phyloP scores from a whole-genome alignment of 92 coral and sea anemone species.

The Parazoanthus swiftii region DNA sequence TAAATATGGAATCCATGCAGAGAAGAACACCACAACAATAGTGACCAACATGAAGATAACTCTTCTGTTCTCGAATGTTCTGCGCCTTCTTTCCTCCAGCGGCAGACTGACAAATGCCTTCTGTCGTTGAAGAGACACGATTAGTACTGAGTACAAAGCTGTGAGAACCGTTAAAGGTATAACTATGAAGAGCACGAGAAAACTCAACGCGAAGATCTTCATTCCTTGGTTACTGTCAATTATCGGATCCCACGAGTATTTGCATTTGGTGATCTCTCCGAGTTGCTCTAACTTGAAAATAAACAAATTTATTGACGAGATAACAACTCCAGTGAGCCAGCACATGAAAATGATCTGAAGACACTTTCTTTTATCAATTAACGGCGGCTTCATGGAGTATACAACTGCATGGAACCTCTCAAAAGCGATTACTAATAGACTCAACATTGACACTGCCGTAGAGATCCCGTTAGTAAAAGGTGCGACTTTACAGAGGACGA shows the following conservation, averaged over 20 bases:
- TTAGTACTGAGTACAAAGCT: not conserved
- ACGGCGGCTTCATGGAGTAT: not conserved
- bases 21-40: slow-evolving; percentile 7
- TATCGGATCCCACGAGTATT: slow-evolving; percentile 1
- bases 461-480: not conserved
- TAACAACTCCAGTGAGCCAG: slow-evolving; percentile 3
- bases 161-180: not conserved
- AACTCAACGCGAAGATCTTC: slow-evolving; percentile 9
- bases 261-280: slow-evolving; percentile 7
- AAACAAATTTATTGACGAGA: slow-evolving; percentile 7
- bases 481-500: slow-evolving; percentile 1
- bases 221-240: not conserved
- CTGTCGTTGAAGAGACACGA: not conserved
- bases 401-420: slow-evolving; percentile 5
- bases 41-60: slow-evolving; percentile 17
- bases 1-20: slow-evolving; percentile 12
- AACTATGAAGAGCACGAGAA: not conserved
- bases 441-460: not conserved
- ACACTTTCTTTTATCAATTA: slow-evolving; percentile 14
- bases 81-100: not conserved
- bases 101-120: not conserved
- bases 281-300: not conserved
- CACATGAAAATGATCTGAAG: not conserved
- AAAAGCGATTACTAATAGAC: not conserved
- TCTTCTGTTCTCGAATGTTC: slow-evolving; percentile 6